A percentile compares a stretch with the other conserved stretches of the same genome.
phyloP scores from a whole-genome alignment of 2,888 invertebrate genomes.

The Xestobium rufovillosum region DNA sequence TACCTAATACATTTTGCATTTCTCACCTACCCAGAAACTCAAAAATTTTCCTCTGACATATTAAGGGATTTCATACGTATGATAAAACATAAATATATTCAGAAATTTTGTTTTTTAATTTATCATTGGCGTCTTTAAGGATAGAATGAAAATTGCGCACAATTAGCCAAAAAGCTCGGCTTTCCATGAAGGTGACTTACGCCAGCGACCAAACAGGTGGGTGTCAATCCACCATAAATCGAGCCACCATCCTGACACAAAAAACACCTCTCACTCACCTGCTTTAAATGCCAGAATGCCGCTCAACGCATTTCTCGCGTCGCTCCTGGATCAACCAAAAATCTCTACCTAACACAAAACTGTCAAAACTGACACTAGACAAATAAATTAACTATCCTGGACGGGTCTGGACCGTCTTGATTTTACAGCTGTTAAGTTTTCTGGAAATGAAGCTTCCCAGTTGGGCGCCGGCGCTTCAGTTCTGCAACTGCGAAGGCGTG shows the following conservation, averaged over 20 bases:
- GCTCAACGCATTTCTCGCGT: constrained; percentile 31
- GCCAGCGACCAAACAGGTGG: constrained; percentile 29
- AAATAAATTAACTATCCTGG: too few relatives aligned
- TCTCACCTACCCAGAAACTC: too few relatives aligned
- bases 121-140: too few relatives aligned
- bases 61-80: too few relatives aligned
- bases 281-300: constrained; percentile 11
- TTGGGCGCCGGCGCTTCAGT: constrained; percentile 31
- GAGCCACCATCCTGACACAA: background rate
- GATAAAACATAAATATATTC: too few relatives aligned
- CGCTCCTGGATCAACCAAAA: constrained; percentile 23
- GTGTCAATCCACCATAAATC: constrained; percentile 20
- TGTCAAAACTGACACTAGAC: constrained; percentile 21
- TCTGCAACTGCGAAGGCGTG: constrained; percentile 34
- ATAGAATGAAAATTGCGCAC: background rate
- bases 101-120: too few relatives aligned
- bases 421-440: constrained; percentile 27
- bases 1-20: too few relatives aligned
- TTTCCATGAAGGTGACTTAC: constrained; percentile 19
- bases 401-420: constrained; percentile 28
- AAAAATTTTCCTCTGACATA: too few relatives aligned
- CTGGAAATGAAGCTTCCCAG: constrained; percentile 9
- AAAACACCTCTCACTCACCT: background rate
- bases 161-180: background rate
- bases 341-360: constrained; percentile 25